Evolutionary conservation across 2,113 vertebrate species (phyloP).

Genomic region (Oryzias javanicus): DNA sequence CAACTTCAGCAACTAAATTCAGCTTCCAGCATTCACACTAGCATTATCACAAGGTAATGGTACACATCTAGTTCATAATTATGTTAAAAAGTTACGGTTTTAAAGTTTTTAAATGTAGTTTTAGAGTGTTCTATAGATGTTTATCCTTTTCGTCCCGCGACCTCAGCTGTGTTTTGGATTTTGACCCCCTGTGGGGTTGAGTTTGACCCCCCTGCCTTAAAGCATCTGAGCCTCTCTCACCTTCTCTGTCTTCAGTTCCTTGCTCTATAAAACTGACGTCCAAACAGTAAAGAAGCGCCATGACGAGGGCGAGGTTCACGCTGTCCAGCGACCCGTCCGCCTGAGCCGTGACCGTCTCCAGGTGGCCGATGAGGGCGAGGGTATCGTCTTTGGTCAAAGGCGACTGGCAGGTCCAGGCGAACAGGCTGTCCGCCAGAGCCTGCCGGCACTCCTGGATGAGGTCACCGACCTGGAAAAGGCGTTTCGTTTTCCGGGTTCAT

Average conservation of each 20-base stretch:
- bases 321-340: constrained; percentile 89
- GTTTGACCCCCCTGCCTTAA: no score
- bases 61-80: no score
- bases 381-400: constrained; percentile 91
- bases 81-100: no score
- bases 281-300: constrained; percentile 95
- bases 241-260: constrained; percentile 89
- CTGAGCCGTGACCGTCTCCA: constrained; percentile 90
- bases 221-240: constrained; percentile 60
- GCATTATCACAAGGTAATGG: no score
- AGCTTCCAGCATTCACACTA: no score
- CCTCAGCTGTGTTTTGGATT: no score
- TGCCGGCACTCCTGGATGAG: constrained; percentile 92
- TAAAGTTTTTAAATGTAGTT: no score
- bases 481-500: no score
- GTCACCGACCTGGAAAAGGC: constrained; percentile 84
- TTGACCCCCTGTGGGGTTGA: no score
- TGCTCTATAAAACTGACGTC: constrained; percentile 94
- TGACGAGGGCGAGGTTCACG: constrained; percentile 89
- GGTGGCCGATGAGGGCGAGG: constrained; percentile 87
- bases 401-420: constrained; percentile 96
- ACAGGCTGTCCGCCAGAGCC: constrained; percentile 91
- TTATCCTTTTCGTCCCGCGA: no score
- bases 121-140: no score
- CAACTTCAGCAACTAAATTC: no score